Evolutionary conservation across 2,888 invertebrate species (phyloP), one percentile per base, ranked within the genome.

Genomic region (Rambutsinella grinnellia): DNA sequence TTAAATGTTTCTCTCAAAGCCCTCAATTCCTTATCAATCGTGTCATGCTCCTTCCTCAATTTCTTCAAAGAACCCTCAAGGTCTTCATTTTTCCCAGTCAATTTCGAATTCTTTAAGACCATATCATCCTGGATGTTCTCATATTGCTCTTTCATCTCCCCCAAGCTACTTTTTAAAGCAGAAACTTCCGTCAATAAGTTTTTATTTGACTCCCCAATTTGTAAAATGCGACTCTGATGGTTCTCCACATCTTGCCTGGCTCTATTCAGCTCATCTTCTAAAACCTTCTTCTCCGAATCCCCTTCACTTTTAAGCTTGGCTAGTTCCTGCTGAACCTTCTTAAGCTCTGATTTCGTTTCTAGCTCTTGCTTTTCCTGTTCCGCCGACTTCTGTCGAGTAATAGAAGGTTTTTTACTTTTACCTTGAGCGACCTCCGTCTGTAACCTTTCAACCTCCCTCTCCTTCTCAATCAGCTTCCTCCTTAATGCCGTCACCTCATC

Each of bases 51-150:
- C 84, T 90, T 89, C 85, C 91, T 91, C 17, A 90, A 87, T 69
- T 89, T 89, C 60, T 87, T 85, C 57, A 92, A 85, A 87, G 65
- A 76, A 62, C 79, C 90, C 86, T 93, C 92, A 15, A 94, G 88
- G 83, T 91, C 90, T 87, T 94, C 93, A 85, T 94, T 95, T 86
- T 95, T 94, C 69, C 92, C 92, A 3, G 93, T 93, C 2, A 94
- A 87, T 85, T 93, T 91, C 6, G 94, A 92, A 87, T 94, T 94
- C 78, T 93, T 92, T 0, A 93, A 90, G 0, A 94, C 93, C 82
- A 94, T 93, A 85, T 95, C 94, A 86, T 95, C 94, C 85, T 93
- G 93, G 46, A 96, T 87, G 77, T 92, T 90, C 86, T 94, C 95
- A 87, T 94, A 94, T 86, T 93, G 94, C 19, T 90, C 89, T 28